Base-by-base conservation (phyloP, 2,888 invertebrate genomes). In the Caenorhabditis wallacei region DNA sequence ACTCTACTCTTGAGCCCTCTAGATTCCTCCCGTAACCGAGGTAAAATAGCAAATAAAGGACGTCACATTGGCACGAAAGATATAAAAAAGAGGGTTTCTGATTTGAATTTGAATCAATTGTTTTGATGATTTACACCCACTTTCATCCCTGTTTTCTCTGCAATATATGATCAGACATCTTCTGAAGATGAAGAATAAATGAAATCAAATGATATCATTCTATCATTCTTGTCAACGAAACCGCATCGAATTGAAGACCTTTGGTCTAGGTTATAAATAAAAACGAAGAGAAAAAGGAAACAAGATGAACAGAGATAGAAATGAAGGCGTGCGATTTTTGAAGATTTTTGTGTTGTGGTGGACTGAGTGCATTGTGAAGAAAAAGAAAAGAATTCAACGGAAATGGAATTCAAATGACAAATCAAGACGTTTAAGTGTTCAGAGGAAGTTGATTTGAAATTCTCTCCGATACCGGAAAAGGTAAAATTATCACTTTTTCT, bases 181-280 rank as follows among this genome's bases (percentile, higher is more conserved):
- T 35, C 53, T 35, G 53, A 30, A 66, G 43, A 46, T 22, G 59
- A 30, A 30, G 30, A 30, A 30, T 30, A 59, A 59, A 59, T 59
- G 18, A 51, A 64, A 18, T 59, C 40, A 18, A 16, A 54, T 68
- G 54, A 68, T 69, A 69, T 69, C 56, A 69, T 24, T 40, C 30
- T 64, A 51, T 64, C 64, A 51, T 57, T 57, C 24, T 35, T 69
- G 69, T 69, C 69, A 69, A 69, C 56, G 69, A 69, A 69, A 69
- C 3, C 64, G 22, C 51, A 35, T 53, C 13, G 30, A 51, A 53
- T 2, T 8, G 64, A n/a, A 68, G 68, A 64, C 68, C 68, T 68
- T 68, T 68, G 40, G 54, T 68, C 68, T 35, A 10, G 2, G 46
- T 48, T 48, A 37, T 68, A 51, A 51, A 51, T 66, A 35, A 48